Conservation (phyloP, 1,140 invertebrate species). For the Drosophila miranda region DNA sequence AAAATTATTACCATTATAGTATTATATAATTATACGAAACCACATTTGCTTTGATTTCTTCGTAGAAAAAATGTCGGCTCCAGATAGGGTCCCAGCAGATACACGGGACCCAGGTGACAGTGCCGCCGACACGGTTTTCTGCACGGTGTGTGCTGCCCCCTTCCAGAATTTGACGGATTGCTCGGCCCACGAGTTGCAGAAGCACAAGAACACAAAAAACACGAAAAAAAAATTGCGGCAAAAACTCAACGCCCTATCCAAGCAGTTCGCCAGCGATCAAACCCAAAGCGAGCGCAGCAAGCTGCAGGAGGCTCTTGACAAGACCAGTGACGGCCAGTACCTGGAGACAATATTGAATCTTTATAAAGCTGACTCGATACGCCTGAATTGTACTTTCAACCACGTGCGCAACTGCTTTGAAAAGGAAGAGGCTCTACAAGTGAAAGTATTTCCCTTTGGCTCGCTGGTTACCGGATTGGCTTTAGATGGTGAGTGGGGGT, state of each 20-base stretch:
- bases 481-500: constrained; percentile 50
- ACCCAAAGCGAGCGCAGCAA: constrained; percentile 45
- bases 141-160: constrained; percentile 52
- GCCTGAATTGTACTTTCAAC: constrained; percentile 35
- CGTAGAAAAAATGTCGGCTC: constrained; percentile 46
- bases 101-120: constrained; percentile 2
- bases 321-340: constrained; percentile 33
- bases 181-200: constrained; percentile 62
- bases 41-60: no score
- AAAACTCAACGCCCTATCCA: constrained; percentile 44
- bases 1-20: no score
- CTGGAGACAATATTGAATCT: constrained; percentile 41
- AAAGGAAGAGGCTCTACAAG: constrained; percentile 16
- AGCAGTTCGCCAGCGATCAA: constrained; percentile 50
- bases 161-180: constrained; percentile 58
- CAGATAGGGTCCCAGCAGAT: constrained; percentile 19
- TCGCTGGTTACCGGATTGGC: constrained; percentile 69
- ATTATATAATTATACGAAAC: no score
- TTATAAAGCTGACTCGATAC: constrained; percentile 37
- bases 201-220: constrained; percentile 50
- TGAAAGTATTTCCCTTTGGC: constrained; percentile 64
- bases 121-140: constrained; percentile 26
- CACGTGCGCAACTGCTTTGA: constrained; percentile 50
- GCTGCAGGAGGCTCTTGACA: constrained; percentile 23
- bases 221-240: constrained; percentile 57